Evolutionary conservation across 2,888 invertebrate species (phyloP), one percentile per base, ranked within the genome.

Genomic region (Amorpha juglandis): DNA sequence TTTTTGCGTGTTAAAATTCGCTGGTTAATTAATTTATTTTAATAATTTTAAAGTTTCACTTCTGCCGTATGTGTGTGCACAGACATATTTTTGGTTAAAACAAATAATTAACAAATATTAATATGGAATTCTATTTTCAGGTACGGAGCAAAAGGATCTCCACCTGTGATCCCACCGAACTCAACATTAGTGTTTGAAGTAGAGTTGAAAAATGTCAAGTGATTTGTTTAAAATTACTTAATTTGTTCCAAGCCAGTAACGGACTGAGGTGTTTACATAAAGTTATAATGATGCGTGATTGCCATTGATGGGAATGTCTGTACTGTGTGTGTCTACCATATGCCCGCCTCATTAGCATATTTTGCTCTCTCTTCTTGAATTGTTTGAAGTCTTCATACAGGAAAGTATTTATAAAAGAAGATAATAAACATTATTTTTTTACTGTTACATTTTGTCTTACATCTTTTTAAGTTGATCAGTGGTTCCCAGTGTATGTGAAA

Each of bases 161-260:
- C 97, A 0, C 97, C 97, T 79, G 95, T 95, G 0, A 98, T 99
- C 86, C 98, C 98, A 69, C 96, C 97, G 52, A 98, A 98, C 87
- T 95, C 97, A 62, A 96, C 97, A 12, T 93, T 99, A 73, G 94
- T 97, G 12, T 99, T 98, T 86, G 98, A 98, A 77, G 96, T 99
- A 52, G 98, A 98, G 91, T 92, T 99, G 67, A 97, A 96, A 87
- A 95, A 95, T 84, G 95, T 98, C 71, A 95, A 95, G 85, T 97
- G 94, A 91, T 77, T 66, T 70, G 69, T 72, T 76, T 67, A 69
- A 69, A 50, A 50, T 50, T 50, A 50, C 50, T 58, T 48, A 14
- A 19, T 58, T 42, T 19, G 42, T 52, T 19, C 38, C 58, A 38
- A 58, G 58, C 38, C 38, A 38, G 58, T 58, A 35, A 42, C 38